Percentiles rank a stretch among this genome's conserved stretches.
Conservation (phyloP, 2,113 vertebrate genomes). For the Chascanopsetta lugubris region DNA sequence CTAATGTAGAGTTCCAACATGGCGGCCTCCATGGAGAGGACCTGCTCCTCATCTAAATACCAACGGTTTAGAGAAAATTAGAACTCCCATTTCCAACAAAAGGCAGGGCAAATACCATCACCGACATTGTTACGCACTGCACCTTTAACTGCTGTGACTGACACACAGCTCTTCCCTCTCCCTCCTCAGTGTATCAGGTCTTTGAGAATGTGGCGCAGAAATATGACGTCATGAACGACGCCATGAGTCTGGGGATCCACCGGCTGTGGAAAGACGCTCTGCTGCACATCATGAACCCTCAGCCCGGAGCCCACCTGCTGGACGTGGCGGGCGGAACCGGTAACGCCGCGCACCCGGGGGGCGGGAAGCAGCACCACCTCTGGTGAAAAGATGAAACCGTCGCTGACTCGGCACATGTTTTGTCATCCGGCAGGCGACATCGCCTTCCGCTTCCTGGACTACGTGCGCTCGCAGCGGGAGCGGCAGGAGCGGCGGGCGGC, state of each 20-base stretch:
- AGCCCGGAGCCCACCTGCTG: constrained; percentile 87
- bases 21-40: too few relatives aligned
- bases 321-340: constrained; percentile 97
- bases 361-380: neutral
- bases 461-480: constrained; percentile 78
- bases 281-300: constrained; percentile 88
- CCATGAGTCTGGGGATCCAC: constrained; percentile 95
- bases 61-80: too few relatives aligned
- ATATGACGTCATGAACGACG: constrained; percentile 97
- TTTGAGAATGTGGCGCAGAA: constrained; percentile 95
- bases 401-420: neutral
- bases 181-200: constrained; percentile 87
- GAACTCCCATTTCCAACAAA: too few relatives aligned
- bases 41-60: too few relatives aligned
- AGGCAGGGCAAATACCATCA: too few relatives aligned
- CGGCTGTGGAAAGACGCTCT: constrained; percentile 94
- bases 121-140: too few relatives aligned
- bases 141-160: too few relatives aligned
- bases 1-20: too few relatives aligned
- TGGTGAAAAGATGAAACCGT: too few relatives aligned
- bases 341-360: constrained; percentile 44
- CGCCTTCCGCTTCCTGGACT: constrained; percentile 93
- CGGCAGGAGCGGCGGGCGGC: constrained; percentile 67
- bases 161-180: neutral
- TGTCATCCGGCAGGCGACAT: constrained; percentile 87